Evolutionary conservation across 2,888 invertebrate genomes (phyloP).

Genomic region (Tenthredo distinguenda): DNA sequence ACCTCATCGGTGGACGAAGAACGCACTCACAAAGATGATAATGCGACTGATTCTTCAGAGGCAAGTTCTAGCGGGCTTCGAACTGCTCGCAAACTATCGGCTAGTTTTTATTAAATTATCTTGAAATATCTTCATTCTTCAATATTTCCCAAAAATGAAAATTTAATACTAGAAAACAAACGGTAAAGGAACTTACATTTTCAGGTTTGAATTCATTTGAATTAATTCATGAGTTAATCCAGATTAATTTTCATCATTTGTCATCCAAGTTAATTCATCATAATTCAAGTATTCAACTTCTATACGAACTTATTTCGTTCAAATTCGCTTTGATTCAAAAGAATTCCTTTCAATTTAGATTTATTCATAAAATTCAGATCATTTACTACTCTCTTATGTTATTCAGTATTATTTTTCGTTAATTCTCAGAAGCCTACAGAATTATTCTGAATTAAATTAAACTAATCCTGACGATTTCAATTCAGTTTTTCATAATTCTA

Average conservation of each 20-base stretch:
- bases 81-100: neutral
- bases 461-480: conserved; percentile 1
- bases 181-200: neutral
- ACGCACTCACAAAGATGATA: neutral
- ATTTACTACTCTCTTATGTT: conserved; percentile 21
- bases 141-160: neutral
- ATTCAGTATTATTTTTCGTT: neutral
- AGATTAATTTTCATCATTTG: neutral
- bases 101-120: conserved; percentile 1
- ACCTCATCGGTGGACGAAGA: neutral
- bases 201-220: neutral
- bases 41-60: conserved; percentile 1
- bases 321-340: neutral
- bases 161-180: neutral
- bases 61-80: neutral
- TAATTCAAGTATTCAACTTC: neutral
- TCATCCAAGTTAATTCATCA: neutral
- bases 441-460: neutral
- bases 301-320: neutral
- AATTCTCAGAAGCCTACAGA: conserved; percentile 1
- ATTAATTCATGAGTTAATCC: neutral
- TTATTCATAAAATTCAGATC: neutral
- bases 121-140: neutral
- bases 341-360: neutral
- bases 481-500: neutral